phyloP scores from a whole-genome alignment of 2,113 vertebrate genomes.

The Coptodon rendalli region DNA sequence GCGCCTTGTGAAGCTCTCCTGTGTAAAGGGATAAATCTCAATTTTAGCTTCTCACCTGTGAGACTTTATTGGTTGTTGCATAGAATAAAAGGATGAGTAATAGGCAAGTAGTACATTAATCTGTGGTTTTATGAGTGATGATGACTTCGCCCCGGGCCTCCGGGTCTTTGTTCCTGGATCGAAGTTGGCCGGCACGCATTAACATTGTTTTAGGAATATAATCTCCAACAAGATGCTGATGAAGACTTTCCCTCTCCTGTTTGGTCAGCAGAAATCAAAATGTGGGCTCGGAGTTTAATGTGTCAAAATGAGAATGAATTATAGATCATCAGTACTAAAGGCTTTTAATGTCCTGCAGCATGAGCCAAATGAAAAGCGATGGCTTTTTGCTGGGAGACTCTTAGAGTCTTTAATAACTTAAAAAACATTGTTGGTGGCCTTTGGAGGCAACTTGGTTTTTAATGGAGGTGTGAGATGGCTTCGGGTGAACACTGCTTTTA shows the following conservation, averaged over 20 bases:
- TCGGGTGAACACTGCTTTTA: neutral
- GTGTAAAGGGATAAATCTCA: neutral
- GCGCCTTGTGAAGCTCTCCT: neutral
- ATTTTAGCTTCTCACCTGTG: neutral
- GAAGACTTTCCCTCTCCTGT: conserved; percentile 16
- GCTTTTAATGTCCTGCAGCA: conserved; percentile 15
- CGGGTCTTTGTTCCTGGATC: neutral
- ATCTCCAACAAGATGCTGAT: conserved; percentile 35
- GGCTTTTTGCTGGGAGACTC: neutral
- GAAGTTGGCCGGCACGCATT: neutral
- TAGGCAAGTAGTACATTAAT: neutral
- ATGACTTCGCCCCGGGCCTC: neutral
- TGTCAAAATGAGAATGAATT: conserved; percentile 63
- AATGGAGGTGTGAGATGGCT: neutral
- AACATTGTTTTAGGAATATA: conserved; percentile 31
- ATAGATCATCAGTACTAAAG: conserved; percentile 55
- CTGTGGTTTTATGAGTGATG: conserved; percentile 1
- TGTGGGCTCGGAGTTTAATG: conserved; percentile 30
- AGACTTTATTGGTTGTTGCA: neutral
- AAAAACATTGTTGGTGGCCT: conserved; percentile 27
- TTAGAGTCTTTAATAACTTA: conserved; percentile 11
- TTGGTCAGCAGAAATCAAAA: conserved; percentile 50
- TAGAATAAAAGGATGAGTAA: neutral
- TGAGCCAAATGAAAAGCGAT: conserved; percentile 55
- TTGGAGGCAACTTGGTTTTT: conserved; percentile 4